phyloP scores from a whole-genome alignment of 64 coral and sea anemone species.

The Orbicella faveolata region DNA sequence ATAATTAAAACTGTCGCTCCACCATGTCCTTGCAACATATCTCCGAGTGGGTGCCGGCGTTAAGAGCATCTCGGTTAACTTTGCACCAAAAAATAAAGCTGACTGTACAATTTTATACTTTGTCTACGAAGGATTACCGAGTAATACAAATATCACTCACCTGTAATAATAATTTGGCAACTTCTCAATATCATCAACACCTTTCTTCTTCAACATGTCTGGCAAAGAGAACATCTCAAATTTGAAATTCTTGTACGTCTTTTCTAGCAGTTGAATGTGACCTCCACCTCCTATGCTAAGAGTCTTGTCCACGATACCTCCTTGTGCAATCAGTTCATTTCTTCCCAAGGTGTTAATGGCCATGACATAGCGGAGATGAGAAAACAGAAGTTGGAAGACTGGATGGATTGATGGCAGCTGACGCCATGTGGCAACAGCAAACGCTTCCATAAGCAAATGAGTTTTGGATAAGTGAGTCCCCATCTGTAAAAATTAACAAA shows the following conservation, averaged over 20 bases:
- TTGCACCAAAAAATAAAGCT: background rate
- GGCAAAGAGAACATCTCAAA: slow-evolving; percentile 85
- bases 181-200: slow-evolving; percentile 66
- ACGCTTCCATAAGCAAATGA: slow-evolving; percentile 81
- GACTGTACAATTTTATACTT: background rate
- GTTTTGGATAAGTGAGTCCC: slow-evolving; percentile 69
- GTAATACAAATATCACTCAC: background rate
- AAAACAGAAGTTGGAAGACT: slow-evolving; percentile 82
- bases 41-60: too few relatives aligned
- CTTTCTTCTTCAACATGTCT: slow-evolving; percentile 62
- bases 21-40: too few relatives aligned
- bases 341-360: slow-evolving; percentile 80
- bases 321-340: slow-evolving; percentile 65
- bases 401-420: slow-evolving; percentile 88
- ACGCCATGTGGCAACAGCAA: slow-evolving; percentile 86
- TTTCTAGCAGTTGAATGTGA: slow-evolving; percentile 77
- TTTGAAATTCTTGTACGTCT: slow-evolving; percentile 78
- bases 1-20: too few relatives aligned
- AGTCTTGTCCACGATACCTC: slow-evolving; percentile 54
- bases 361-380: slow-evolving; percentile 79
- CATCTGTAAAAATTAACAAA: slow-evolving; percentile 45
- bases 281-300: slow-evolving; percentile 86
- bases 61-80: too few relatives aligned
- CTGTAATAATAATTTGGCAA: slow-evolving; percentile 87
- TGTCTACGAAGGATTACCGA: background rate